These are phyloP conservation scores for Melitaea cinxia DNA, from an alignment of 1,140 invertebrate genomes.

Conservation along the genomic window DNA sequence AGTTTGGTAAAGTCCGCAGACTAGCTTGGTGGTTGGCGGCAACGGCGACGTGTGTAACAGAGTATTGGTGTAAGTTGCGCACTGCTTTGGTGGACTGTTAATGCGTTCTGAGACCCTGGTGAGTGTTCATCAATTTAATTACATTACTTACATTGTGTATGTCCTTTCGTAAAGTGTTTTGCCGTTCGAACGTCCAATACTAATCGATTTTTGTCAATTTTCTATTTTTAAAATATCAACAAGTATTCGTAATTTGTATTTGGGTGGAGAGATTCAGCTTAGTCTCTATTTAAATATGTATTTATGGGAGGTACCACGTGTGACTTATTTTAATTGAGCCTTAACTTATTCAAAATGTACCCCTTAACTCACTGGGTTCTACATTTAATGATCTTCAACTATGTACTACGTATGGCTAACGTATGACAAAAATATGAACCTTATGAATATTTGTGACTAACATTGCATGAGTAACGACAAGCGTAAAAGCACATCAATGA, in stretches of 20 bases:
- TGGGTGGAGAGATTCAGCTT: not conserved
- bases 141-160: conserved; percentile 26
- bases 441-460: conserved; percentile 48
- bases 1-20: conserved; percentile 73
- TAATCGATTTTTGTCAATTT: too few species aligned
- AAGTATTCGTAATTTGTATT: not conserved
- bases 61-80: conserved; percentile 74
- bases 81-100: conserved; percentile 79
- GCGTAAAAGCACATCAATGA: not conserved
- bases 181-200: not conserved
- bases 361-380: not conserved
- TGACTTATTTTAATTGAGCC: not conserved
- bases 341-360: not conserved
- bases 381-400: not conserved
- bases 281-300: not conserved
- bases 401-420: not conserved
- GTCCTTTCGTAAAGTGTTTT: conserved; percentile 16
- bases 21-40: conserved; percentile 73
- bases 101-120: conserved; percentile 71
- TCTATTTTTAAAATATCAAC: too few species aligned
- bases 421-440: not conserved
- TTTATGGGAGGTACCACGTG: not conserved
- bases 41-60: conserved; percentile 70
- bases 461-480: conserved; percentile 41
- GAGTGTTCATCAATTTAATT: conserved; percentile 76